phyloP scores from a whole-genome alignment of 2,797 vertebrate species.

The Sebastes steindachneri region DNA sequence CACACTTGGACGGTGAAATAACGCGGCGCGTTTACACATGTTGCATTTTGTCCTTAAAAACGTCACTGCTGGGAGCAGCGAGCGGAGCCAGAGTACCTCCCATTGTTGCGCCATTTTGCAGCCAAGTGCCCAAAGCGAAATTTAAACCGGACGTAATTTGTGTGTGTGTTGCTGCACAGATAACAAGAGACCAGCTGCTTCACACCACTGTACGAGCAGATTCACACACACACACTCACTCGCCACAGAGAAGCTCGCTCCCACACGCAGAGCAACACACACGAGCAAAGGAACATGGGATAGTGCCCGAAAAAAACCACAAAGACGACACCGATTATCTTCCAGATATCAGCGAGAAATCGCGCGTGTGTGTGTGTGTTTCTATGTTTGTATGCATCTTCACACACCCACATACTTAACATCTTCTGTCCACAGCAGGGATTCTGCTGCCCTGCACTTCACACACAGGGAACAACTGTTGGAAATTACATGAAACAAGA shows the following conservation, averaged over 20 bases:
- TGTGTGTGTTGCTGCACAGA: constrained; percentile 48
- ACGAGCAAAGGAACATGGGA: constrained; percentile 5
- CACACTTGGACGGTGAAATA: constrained; percentile 17
- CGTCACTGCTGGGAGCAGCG: constrained; percentile 48
- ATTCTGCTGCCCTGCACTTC: constrained; percentile 33
- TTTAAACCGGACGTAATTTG: constrained; percentile 57
- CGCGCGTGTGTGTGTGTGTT: not conserved
- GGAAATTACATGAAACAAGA: constrained; percentile 56
- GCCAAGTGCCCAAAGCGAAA: constrained; percentile 62
- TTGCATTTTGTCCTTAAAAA: constrained; percentile 58
- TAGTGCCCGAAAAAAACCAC: constrained; percentile 3
- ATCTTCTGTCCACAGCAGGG: constrained; percentile 46
- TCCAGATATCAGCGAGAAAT: not conserved
- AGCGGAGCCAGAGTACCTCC: constrained; percentile 48
- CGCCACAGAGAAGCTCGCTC: not conserved
- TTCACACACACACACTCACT: constrained; percentile 16
- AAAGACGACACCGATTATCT: not conserved
- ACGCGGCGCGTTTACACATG: constrained; percentile 6
- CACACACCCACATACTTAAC: constrained; percentile 41
- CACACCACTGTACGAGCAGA: constrained; percentile 53
- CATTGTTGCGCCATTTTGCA: constrained; percentile 76
- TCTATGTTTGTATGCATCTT: constrained; percentile 12
- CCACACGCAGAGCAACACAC: constrained; percentile 10
- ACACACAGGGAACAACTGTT: constrained; percentile 53
- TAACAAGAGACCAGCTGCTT: constrained; percentile 51